These are phyloP conservation scores for Poecile montanus DNA, from an alignment of 2,797 vertebrate genomes.

Conservation along the genomic window DNA sequence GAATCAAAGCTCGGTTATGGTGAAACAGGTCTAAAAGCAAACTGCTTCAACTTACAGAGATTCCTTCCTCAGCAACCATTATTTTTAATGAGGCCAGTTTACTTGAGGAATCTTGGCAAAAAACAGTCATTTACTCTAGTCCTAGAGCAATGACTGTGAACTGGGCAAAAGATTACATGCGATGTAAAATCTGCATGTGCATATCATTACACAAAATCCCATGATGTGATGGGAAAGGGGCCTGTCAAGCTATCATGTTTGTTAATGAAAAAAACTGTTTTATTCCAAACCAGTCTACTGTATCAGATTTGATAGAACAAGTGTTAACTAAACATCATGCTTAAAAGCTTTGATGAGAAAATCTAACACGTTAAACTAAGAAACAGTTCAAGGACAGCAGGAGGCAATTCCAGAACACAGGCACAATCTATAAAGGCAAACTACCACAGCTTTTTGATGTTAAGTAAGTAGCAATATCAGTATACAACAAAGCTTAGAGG, in stretches of 20 bases:
- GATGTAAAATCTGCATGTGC: constrained; percentile 67
- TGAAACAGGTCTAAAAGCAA: constrained; percentile 39
- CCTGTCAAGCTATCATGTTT: constrained; percentile 39
- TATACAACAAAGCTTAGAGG: constrained; percentile 74
- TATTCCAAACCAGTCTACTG: constrained; percentile 58
- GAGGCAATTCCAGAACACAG: constrained; percentile 79
- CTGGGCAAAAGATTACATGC: constrained; percentile 61
- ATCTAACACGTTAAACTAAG: constrained; percentile 73
- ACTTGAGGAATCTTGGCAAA: constrained; percentile 70
- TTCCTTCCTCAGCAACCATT: constrained; percentile 49
- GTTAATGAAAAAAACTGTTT: constrained; percentile 66
- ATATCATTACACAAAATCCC: constrained; percentile 59
- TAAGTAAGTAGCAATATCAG: constrained; percentile 76
- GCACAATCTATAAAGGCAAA: constrained; percentile 77
- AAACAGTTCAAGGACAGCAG: constrained; percentile 73
- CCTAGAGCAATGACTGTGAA: constrained; percentile 66
- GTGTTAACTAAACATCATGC: constrained; percentile 60
- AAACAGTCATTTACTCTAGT: constrained; percentile 64
- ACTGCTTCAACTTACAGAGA: constrained; percentile 24
- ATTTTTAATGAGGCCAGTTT: constrained; percentile 72
- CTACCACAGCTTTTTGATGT: constrained; percentile 78
- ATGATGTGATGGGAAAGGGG: constrained; percentile 21
- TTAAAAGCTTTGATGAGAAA: constrained; percentile 77
- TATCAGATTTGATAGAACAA: constrained; percentile 67
- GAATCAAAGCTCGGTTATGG: constrained; percentile 51